A percentile compares a stretch with the other conserved stretches of the same genome.
These are phyloP conservation scores for Drosophila orena DNA, from an alignment of 1,140 invertebrate species.

Conservation along the genomic window DNA sequence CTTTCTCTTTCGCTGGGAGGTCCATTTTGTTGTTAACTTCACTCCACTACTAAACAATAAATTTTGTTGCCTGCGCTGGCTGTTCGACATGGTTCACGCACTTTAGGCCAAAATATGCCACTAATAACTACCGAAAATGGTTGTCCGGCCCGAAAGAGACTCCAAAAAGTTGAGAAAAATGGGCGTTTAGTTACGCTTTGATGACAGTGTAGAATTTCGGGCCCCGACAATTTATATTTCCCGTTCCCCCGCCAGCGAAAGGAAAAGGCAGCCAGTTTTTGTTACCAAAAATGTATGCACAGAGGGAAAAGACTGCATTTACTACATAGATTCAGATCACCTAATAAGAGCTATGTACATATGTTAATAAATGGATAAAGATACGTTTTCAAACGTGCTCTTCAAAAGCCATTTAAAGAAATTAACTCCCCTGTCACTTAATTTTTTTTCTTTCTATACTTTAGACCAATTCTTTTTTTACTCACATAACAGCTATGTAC, in stretches of 20 bases:
- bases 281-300: slow-evolving; percentile 37
- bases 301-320: background rate
- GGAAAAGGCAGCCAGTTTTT: slow-evolving; percentile 25
- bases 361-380: too few relatives aligned
- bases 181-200: slow-evolving; percentile 84
- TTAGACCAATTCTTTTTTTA: too few relatives aligned
- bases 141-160: slow-evolving; percentile 41
- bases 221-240: slow-evolving; percentile 76
- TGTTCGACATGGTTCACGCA: slow-evolving; percentile 82
- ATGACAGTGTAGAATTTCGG: slow-evolving; percentile 79
- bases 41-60: slow-evolving; percentile 69
- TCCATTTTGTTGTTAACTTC: slow-evolving; percentile 81
- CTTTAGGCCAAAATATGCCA: slow-evolving; percentile 83
- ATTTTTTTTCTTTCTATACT: too few relatives aligned
- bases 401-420: too few relatives aligned
- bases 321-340: too few relatives aligned
- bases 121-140: slow-evolving; percentile 83
- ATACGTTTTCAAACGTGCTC: too few relatives aligned
- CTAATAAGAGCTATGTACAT: too few relatives aligned
- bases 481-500: background rate
- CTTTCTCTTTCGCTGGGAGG: slow-evolving; percentile 64
- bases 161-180: slow-evolving; percentile 78
- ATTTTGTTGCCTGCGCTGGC: slow-evolving; percentile 69
- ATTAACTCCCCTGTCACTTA: too few relatives aligned
- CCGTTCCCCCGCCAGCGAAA: slow-evolving; percentile 56